Evolutionary conservation across 2,797 vertebrate species (phyloP).

Genomic region (Danio tinwini): DNA sequence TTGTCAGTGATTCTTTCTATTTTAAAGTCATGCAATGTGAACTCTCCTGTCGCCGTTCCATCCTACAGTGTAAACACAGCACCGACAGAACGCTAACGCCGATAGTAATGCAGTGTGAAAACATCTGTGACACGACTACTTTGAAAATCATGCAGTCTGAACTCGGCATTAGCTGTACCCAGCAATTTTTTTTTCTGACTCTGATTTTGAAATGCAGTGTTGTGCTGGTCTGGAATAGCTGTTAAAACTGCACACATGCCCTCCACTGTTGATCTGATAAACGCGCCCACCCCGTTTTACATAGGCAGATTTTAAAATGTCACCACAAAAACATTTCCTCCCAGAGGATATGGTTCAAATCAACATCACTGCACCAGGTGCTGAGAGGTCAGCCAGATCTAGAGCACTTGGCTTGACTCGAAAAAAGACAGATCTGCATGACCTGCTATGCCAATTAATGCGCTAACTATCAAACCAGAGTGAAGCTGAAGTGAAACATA

Average conservation of each 20-base stretch:
- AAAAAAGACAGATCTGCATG: conserved; percentile 6
- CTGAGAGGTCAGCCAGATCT: conserved; percentile 13
- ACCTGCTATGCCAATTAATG: conserved; percentile 6
- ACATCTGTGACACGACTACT: too few species aligned
- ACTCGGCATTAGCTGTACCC: too few species aligned
- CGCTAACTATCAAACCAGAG: conserved; percentile 5
- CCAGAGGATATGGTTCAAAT: conserved; percentile 63
- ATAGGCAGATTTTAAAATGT: conserved; percentile 58
- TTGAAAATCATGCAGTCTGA: too few species aligned
- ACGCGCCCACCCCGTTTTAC: conserved; percentile 42
- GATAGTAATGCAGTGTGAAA: too few species aligned
- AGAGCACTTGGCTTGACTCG: conserved; percentile 10
- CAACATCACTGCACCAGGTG: conserved; percentile 47
- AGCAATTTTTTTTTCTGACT: too few species aligned
- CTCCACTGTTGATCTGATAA: conserved; percentile 64
- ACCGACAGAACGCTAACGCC: too few species aligned
- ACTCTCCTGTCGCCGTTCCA: too few species aligned
- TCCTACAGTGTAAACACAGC: too few species aligned
- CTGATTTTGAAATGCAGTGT: background rate
- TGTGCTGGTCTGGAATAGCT: conserved; percentile 38
- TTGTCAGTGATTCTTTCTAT: too few species aligned
- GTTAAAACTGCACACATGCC: conserved; percentile 47
- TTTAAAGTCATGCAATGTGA: too few species aligned
- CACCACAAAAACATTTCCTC: conserved; percentile 65
- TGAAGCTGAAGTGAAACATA: background rate